Evolutionary conservation across 2,888 invertebrate species (phyloP).

Genomic region (Myopa testacea): DNA sequence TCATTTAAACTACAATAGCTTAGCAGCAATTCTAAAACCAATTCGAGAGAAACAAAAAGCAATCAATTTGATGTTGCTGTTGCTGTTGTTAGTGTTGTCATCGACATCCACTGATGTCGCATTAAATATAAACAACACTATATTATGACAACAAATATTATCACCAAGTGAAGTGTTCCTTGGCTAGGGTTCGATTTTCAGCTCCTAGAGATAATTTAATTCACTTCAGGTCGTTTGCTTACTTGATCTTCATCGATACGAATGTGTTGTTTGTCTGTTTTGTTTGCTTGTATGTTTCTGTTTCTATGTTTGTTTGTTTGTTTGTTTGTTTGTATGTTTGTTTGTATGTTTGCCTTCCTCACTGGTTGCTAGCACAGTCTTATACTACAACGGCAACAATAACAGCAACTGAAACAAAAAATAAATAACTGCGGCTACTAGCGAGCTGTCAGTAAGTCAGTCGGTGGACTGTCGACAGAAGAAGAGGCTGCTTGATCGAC

Average conservation of each 20-base stretch:
- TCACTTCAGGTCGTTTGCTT: conserved; percentile 9
- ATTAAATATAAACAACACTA: neutral
- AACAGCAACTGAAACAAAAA: neutral
- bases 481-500: no score
- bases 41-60: no score
- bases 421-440: neutral
- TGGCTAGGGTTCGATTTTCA: neutral
- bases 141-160: no score
- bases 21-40: no score
- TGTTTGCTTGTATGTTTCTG: conserved; percentile 23
- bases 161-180: no score
- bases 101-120: neutral
- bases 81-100: neutral
- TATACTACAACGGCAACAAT: neutral
- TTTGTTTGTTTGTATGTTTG: conserved; percentile 25
- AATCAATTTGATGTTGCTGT: no score
- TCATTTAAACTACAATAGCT: no score
- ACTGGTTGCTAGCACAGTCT: neutral
- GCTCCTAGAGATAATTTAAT: conserved; percentile 31
- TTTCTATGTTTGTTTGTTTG: conserved; percentile 30
- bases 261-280: conserved; percentile 34
- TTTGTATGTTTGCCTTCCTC: conserved; percentile 1
- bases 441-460: neutral
- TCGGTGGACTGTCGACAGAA: no score
- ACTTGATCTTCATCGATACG: no score